Evolutionary conservation across 2,797 vertebrate genomes (phyloP), one percentile per base, ranked within the genome.

Genomic region (Leptoclinus maculatus): DNA sequence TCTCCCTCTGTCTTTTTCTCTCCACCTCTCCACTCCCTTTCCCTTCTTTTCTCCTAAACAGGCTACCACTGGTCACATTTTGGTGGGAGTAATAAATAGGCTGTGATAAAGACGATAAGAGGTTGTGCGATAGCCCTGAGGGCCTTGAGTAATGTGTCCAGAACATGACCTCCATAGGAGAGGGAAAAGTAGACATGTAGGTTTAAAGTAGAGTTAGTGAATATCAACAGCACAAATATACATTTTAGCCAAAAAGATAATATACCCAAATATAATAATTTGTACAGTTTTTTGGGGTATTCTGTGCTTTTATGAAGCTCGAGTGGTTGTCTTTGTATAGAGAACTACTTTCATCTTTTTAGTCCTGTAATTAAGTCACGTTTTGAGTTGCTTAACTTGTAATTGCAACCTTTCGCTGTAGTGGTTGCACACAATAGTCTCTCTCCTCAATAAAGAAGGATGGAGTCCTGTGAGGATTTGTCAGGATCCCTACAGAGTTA

Each of bases 401-500:
- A 38, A 72, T 43, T 72, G 23, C 8, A 51, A 27, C 21, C 25
- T 10, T 5, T 19, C 14, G 7, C 17, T 64, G 34, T 27, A 19
- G 51, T 43, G n/a, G 25, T 51, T 51, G 34, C 13, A 32, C 62
- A 58, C 59, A 71, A 25, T 66, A 71, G n/a, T 10, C 16, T 51
- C 32, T 67, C 36, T 51, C 3, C 29, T 53, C 39, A 78, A 51
- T 59, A 78, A 83, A 82, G 19, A 68, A 56, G 63, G 76, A 83
- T 66, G 17, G 63, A 59, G 76, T 49, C 41, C 34, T 76, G 51
- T 70, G 63, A 84, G 78, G 67, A 89, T 74, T 34, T 75, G 85
- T 76, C 47, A 58, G 27, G 29, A 59, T 38, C 57, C 74, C 57
- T 3, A 29, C 60, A 54, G 51, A 80, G 66, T 14, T 59, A 23